Base-by-base conservation (phyloP, 2,888 invertebrate species). In the Pseudococcus viburni region DNA sequence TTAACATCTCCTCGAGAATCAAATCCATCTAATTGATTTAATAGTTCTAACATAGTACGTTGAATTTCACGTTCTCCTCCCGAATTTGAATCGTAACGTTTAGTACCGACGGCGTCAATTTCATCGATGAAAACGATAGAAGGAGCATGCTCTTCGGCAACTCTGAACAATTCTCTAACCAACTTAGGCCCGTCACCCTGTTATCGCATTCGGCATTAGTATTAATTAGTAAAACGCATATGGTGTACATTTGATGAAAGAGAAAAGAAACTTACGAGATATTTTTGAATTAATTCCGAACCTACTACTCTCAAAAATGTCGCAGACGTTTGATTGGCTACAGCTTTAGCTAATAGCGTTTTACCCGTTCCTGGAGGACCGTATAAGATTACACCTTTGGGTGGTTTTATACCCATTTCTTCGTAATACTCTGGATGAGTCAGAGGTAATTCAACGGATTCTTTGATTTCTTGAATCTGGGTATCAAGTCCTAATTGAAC, bases 361-460 rank as follows among this genome's bases (percentile, higher is more conserved):
- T 99, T 99, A 85, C 99, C 99, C 22, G 99, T 99, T 80, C 99
- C 99, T 0, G 99, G 99, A 22, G 96, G 96, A 0, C 99, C 99
- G 92, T 99, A 99, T 59, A 99, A 93, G 91, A 99, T 99, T 0
- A 99, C 99, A 90, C 99, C 99, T 92, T 99, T 99, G 0, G 99
- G 99, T 17, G 99, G 99, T 91, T 98, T 98, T 90, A 99, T 99
- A 84, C 99, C 99, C 99, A 99, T 99, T 93, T 99, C 99, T 92
- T 99, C 99, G 92, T 99, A 99, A 92, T 99, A 99, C 92, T 99
- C 99, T 0, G 99, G 99, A 93, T 99, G 99, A 17, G 99, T 99
- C 22, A 99, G 93, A 0, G 99, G 99, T 89, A 99, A 92, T 92
- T 99, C 99, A 11, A 99, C 99, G 80, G 99, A 98, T 93, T 99